These are phyloP conservation scores for Chloroceryle inda DNA, from an alignment of 2,797 vertebrate genomes.

Conservation along the genomic window DNA sequence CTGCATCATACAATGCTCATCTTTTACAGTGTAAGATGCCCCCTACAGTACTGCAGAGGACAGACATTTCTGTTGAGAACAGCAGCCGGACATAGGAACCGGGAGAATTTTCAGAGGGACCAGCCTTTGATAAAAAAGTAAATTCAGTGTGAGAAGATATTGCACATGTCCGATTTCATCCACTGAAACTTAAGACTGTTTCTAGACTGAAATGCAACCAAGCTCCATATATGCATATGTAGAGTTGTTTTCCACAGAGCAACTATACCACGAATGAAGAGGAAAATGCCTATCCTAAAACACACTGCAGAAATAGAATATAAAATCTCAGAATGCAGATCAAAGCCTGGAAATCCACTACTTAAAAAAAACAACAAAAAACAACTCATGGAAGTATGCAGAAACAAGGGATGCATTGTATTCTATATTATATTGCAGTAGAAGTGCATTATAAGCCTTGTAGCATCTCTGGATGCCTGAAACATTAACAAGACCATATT, in stretches of 20 bases:
- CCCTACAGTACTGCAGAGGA: slow-evolving; percentile 61
- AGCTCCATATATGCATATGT: neutral
- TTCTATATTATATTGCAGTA: neutral
- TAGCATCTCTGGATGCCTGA: neutral
- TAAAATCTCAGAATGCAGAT: neutral
- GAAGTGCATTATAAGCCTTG: neutral
- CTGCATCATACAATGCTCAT: slow-evolving; percentile 22
- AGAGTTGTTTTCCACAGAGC: neutral
- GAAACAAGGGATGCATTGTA: neutral
- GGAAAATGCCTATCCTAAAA: neutral
- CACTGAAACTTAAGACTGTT: neutral
- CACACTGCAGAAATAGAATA: neutral
- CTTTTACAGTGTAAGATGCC: slow-evolving; percentile 65
- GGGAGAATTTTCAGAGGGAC: neutral
- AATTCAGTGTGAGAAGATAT: slow-evolving; percentile 25
- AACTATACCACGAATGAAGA: neutral
- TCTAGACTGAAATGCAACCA: neutral
- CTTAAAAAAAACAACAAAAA: neutral
- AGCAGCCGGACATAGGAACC: neutral
- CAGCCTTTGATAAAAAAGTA: slow-evolving; percentile 18
- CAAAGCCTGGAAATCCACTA: neutral
- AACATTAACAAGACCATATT: neutral
- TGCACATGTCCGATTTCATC: neutral
- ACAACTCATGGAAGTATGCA: neutral
- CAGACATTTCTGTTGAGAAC: neutral